Conservation (phyloP, 2,797 vertebrate species). For the Schizopygopsis pylzovi region DNA sequence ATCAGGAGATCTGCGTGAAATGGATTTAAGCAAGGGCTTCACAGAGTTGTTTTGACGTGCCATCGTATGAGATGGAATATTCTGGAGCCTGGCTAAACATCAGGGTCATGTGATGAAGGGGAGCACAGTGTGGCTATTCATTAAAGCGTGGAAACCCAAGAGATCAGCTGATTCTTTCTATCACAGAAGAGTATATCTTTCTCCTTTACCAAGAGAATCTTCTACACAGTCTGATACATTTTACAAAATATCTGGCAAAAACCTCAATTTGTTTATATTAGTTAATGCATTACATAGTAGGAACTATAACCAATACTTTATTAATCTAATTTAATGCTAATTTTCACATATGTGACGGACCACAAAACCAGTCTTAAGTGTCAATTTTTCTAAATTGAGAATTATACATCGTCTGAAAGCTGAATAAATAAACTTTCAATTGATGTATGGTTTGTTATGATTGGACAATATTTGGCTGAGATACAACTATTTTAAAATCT, state of each 20-base stretch:
- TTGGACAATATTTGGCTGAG: too few species aligned
- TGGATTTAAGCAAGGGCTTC: slow-evolving; percentile 34
- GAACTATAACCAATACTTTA: background rate
- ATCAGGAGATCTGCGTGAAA: slow-evolving; percentile 22
- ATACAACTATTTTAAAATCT: too few species aligned
- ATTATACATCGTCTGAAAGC: too few species aligned
- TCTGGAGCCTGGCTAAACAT: slow-evolving; percentile 25
- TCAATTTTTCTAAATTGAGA: too few species aligned
- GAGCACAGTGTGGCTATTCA: slow-evolving; percentile 19
- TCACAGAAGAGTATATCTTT: background rate
- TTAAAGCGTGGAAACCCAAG: slow-evolving; percentile 21
- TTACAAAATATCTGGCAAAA: background rate
- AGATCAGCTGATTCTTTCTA: background rate
- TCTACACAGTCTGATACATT: background rate
- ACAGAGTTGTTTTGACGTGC: slow-evolving; percentile 23
- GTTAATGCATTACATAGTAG: background rate
- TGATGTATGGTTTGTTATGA: too few species aligned
- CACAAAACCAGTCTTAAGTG: too few species aligned
- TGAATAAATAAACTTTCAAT: too few species aligned
- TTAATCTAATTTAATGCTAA: background rate
- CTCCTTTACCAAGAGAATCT: background rate
- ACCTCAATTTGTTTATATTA: background rate
- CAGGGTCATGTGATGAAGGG: slow-evolving; percentile 21
- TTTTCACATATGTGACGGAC: background rate
- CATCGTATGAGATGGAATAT: slow-evolving; percentile 33